Base-by-base conservation (phyloP, 1,140 invertebrate species). In the Ceratosolen solmsi region DNA sequence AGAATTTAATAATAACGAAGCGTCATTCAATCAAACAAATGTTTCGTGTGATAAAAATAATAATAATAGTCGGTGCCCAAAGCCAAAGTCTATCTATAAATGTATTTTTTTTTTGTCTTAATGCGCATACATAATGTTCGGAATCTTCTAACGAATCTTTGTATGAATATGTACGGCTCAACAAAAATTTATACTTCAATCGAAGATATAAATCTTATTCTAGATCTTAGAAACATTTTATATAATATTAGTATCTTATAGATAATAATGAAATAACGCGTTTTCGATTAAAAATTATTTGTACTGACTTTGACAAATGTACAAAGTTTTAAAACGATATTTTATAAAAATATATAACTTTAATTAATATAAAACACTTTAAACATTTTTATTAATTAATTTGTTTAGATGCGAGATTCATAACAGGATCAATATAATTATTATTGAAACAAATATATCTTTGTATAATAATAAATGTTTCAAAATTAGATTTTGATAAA, bases 301-400 rank as follows among this genome's bases (percentile, higher is more conserved):
- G n/a, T n/a, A n/a, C n/a, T n/a, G n/a, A n/a, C n/a, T 76, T 41
- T 76, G 33, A 46, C n/a, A 63, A 46, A 20, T 63, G 22, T 73
- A 63, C 51, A 79, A 72, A 79, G 51, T 20, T 72, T 79, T 72
- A 27, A 58, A 79, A 79, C n/a, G 15, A 72, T 58, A 60, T 17
- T 63, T 80, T 80, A 80, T 80, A 80, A 80, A 80, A 80, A 80
- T 80, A 80, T 72, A 80, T 80, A 80, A 79, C 68, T 76, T 65
- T 68, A 80, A 63, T 51, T 60, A 80, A 80, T 63, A 49, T 38
- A 65, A 73, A 56, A 72, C 22, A 79, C 25, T 51, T 58, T 63
- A 54, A 79, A 54, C 13, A 51, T 7, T 74, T 80, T 65, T 22
- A 36, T 72, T 80, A 80, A 2, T 60, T 65, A 68, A 33, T 38